Base-by-base conservation (phyloP, 2,113 vertebrate genomes). In the Heloderma charlesbogerti region DNA sequence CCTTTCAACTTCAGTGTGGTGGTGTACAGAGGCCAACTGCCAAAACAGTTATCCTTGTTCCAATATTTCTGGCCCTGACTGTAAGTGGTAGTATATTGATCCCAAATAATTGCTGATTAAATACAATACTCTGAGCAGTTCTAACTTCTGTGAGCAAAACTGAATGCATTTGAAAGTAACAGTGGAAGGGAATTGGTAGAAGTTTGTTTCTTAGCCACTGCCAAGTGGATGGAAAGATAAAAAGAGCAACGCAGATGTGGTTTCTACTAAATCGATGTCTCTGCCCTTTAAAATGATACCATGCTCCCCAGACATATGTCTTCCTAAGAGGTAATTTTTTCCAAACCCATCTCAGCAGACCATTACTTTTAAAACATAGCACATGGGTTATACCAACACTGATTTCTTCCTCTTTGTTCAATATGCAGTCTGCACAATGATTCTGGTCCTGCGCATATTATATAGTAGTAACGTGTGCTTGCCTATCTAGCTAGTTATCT, bases 91-190 rank as follows among this genome's bases (percentile, higher is more conserved):
- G 84, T 89, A 54, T 89, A 94, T 91, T 90, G 77, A 94, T 96
- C 94, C 83, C 93, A 91, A 92, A 93, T 95, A 92, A 93, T 82
- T 84, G 93, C 72, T 94, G 91, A 92, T 95, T 95, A 95, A 93
- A 87, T 80, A 45, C 60, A 93, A 18, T 87, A 94, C 86, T 91
- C 86, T 94, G 72, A 88, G 88, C 95, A 63, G 81, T 40, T 43
- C 88, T 95, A 71, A 86, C 75, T 67, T 88, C 90, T 72, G 29
- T 78, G 34, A 37, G 77, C n/a, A 90, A 51, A 74, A 77, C 63
- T 72, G 60, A 63, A 72, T 57, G 94, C 9, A 78, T 79, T 37
- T 91, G 87, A 88, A 91, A 92, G 83, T 57, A 92, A 78, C 34
- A 93, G 66, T 71, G 45, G 80, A 88, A 85, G 91, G 83, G 15